These are phyloP conservation scores for Lanius collurio DNA, from an alignment of 2,113 vertebrate species.

Conservation along the genomic window DNA sequence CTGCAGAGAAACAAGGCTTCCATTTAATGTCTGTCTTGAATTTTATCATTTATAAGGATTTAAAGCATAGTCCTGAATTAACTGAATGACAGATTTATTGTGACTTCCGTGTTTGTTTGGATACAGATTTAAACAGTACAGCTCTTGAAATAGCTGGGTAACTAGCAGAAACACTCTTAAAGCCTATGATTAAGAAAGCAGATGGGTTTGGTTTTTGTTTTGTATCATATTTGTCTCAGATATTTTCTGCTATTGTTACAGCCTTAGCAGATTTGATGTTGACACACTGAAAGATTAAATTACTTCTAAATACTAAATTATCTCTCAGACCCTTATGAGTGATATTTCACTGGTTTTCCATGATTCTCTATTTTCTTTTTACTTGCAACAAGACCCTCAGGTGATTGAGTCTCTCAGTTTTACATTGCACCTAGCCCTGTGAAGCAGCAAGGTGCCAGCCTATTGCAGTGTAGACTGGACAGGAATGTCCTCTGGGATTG, in stretches of 20 bases:
- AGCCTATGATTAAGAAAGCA: constrained; percentile 11
- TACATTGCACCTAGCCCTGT: not conserved
- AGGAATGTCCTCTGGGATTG: not conserved
- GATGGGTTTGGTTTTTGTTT: constrained; percentile 25
- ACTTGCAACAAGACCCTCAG: not conserved
- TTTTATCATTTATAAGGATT: not conserved
- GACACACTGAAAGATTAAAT: not conserved
- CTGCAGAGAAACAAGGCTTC: not conserved
- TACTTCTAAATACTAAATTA: not conserved
- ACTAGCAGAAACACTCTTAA: not conserved
- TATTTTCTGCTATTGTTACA: not conserved
- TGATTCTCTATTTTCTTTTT: not conserved
- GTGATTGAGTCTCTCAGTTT: not conserved
- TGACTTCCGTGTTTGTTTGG: constrained; percentile 29
- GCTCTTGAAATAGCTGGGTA: constrained; percentile 18
- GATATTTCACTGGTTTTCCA: not conserved
- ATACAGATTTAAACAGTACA: not conserved
- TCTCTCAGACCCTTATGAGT: not conserved
- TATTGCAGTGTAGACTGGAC: accelerated
- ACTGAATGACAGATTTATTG: constrained; percentile 15
- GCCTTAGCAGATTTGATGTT: not conserved
- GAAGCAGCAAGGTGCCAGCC: not conserved
- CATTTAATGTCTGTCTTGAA: not conserved
- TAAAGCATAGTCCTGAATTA: constrained; percentile 1
- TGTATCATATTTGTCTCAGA: not conserved